Percentiles rank a stretch among this genome's conserved stretches.
phyloP scores from a whole-genome alignment of 2,113 vertebrate genomes.

The Cepphus grylle region DNA sequence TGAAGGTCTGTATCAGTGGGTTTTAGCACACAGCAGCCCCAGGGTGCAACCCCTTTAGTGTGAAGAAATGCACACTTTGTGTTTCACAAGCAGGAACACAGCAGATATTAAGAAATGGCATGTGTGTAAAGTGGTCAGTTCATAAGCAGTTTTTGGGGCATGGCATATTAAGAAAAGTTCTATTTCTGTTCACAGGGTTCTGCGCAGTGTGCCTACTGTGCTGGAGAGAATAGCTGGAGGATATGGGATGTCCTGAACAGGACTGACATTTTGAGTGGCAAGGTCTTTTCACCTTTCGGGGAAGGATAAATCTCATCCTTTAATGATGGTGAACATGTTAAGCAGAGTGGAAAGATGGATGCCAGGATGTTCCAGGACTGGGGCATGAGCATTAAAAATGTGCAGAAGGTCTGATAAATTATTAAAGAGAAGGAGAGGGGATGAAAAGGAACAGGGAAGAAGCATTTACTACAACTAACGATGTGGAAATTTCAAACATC shows the following conservation, averaged over 20 bases:
- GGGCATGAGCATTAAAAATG: neutral
- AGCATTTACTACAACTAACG: neutral
- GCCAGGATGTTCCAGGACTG: neutral
- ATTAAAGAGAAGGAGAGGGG: neutral
- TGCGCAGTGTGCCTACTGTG: neutral
- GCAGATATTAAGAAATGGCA: neutral
- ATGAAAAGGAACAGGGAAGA: neutral
- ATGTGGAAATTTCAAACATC: neutral
- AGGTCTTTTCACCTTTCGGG: neutral
- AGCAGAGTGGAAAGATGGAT: neutral
- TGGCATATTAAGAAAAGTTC: neutral
- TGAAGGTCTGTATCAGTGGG: neutral
- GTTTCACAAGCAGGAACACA: neutral
- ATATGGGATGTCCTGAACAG: neutral
- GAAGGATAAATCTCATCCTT: neutral
- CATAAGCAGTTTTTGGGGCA: neutral
- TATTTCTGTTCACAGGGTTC: neutral
- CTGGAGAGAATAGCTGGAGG: neutral
- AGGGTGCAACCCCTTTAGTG: neutral
- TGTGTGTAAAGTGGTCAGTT: neutral
- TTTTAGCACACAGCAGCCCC: neutral
- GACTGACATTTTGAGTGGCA: neutral
- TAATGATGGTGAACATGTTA: neutral
- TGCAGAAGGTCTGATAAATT: neutral
- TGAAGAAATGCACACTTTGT: neutral